Conservation (phyloP, 2,888 invertebrate genomes). For the Ormyrus labotus region DNA sequence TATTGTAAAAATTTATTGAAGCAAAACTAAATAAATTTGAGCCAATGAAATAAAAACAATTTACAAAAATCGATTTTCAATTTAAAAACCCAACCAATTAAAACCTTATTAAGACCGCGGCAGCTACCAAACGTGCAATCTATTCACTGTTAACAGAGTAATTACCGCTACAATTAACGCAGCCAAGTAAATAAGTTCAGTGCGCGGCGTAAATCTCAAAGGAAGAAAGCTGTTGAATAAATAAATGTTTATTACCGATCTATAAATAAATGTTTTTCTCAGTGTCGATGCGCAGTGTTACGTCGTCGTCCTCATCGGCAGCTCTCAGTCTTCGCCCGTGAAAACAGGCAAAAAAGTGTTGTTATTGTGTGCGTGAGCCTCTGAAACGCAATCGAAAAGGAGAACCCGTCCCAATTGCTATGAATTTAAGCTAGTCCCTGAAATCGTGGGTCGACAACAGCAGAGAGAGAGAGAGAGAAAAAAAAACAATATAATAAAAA, state of each 20-base stretch:
- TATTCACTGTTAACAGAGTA: no score
- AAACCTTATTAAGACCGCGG: no score
- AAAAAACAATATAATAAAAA: background rate
- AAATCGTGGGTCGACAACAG: background rate
- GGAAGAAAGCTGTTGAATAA: conserved; percentile 32
- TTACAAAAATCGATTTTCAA: no score
- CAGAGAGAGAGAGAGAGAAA: background rate
- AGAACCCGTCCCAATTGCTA: background rate
- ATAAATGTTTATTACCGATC: conserved; percentile 29
- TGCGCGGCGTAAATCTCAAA: background rate
- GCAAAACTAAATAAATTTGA: no score
- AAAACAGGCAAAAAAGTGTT: background rate
- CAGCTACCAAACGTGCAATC: no score
- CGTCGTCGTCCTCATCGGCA: background rate
- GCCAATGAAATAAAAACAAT: no score
- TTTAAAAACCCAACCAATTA: no score
- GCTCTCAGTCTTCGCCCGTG: conserved; percentile 6
- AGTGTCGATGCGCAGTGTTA: conserved; percentile 23
- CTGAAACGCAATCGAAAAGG: background rate
- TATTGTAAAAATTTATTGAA: no score
- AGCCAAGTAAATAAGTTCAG: no score
- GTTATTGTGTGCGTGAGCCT: conserved; percentile 4
- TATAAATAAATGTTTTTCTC: conserved; percentile 49
- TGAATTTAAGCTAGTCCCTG: conserved; percentile 41
- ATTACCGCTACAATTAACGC: no score